Evolutionary conservation across 2,113 vertebrate genomes (phyloP), one percentile per base, ranked within the genome.

Genomic region (Rhea pennata): DNA sequence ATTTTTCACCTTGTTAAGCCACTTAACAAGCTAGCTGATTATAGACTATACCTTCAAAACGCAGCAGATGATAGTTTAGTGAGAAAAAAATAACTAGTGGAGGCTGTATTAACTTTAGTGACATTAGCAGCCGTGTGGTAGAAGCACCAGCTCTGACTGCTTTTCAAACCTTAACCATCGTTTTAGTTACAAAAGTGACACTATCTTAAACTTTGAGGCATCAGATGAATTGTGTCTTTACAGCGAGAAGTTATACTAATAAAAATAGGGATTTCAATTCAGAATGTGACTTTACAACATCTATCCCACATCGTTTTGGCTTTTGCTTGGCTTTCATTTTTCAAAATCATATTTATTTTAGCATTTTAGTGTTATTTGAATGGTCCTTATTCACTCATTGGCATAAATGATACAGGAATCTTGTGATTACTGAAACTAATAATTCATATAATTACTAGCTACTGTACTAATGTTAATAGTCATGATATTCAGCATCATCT

Each of bases 1-100:
- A 96, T 96, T 97, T 97, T 97, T 98, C 95, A 97, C 92, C 92
- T 97, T 96, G 89, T 96, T 98, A 97, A 97, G 87, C 65, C 88
- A 62, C 62, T 86, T 98, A 98, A 98, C 90, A 97, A 97, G 93
- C 87, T 95, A 91, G 62, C 76, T 97, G 96, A 97, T 96, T 97
- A 87, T 74, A 95, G 44, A 96, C 51, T 92, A 53, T 95, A 95
- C 58, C 78, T 97, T 96, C 95, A 96, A 95, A 98, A 97, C 84
- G 59, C 46, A 96, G 91, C 92, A 92, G 95, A 61, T 29, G 67
- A 84, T 40, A n/a, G 31, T 85, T 53, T 84, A 94, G 91, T 75
- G 54, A 40, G 58, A 53, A 58, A 94, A 88, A 95, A 91, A 94
- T 95, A 79, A 39, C 72, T 75, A 86, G 88, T 74, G 48, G 69